Evolutionary conservation across 2,113 vertebrate species (phyloP).

Genomic region (Thunnus maccoyii): DNA sequence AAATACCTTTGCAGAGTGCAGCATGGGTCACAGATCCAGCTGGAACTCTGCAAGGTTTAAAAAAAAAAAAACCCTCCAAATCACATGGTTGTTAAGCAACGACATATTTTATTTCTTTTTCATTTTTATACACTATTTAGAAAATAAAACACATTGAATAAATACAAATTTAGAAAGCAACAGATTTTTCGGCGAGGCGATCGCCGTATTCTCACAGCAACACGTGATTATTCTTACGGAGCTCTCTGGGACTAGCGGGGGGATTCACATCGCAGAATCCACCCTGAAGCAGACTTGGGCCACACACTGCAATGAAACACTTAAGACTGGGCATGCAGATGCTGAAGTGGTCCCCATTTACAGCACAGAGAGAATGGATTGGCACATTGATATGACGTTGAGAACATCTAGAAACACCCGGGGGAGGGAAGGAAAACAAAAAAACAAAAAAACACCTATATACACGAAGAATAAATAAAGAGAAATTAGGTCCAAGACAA

Average conservation of each 20-base stretch:
- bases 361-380: constrained; percentile 74
- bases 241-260: constrained; percentile 62
- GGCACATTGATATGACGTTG: constrained; percentile 77
- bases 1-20: not conserved
- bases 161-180: constrained; percentile 87
- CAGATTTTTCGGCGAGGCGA: constrained; percentile 21
- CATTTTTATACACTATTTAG: constrained; percentile 81
- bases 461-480: constrained; percentile 80
- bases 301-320: constrained; percentile 82
- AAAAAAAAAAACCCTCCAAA: constrained; percentile 1
- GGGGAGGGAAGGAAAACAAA: constrained; percentile 6
- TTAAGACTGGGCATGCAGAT: constrained; percentile 84
- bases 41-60: not conserved
- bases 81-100: constrained; percentile 65
- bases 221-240: constrained; percentile 65
- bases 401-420: constrained; percentile 83
- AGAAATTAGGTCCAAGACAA: constrained; percentile 74
- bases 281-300: constrained; percentile 72
- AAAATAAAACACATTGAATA: constrained; percentile 87
- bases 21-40: not conserved
- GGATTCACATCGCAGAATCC: constrained; percentile 53
- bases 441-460: constrained; percentile 66
- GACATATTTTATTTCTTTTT: constrained; percentile 81
- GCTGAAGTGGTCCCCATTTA: constrained; percentile 74
- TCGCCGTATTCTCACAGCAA: constrained; percentile 72